These are phyloP conservation scores for Apodemus agrarius DNA, from an alignment of 2,797 vertebrate genomes.

Conservation along the genomic window DNA sequence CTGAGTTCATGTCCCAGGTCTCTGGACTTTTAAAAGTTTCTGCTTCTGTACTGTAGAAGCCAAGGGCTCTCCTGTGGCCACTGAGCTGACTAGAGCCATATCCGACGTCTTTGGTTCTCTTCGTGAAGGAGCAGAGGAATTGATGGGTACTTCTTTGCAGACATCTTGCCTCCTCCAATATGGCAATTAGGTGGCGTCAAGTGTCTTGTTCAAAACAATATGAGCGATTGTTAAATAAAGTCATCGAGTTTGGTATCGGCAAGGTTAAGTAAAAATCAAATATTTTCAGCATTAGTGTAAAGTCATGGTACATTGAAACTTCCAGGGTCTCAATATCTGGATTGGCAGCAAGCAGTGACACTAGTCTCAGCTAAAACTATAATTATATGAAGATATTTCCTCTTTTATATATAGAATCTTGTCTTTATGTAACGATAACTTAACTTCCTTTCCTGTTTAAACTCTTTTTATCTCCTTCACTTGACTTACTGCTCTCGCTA, in stretches of 20 bases:
- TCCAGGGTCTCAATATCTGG: neutral
- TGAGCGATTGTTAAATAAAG: neutral
- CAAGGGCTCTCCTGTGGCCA: neutral
- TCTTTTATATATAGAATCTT: neutral
- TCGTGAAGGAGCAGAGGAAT: neutral
- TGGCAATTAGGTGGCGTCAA: neutral
- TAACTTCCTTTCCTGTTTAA: neutral
- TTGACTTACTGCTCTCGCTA: neutral
- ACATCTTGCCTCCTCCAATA: neutral
- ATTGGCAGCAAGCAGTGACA: neutral
- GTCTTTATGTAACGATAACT: neutral
- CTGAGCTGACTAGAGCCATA: neutral
- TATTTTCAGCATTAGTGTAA: neutral
- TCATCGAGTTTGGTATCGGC: neutral
- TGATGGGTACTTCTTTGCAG: neutral
- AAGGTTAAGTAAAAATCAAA: conserved; percentile 1
- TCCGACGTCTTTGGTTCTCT: neutral
- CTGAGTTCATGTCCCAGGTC: neutral
- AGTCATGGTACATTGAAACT: neutral
- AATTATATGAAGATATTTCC: neutral
- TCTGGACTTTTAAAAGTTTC: neutral
- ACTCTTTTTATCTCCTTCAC: neutral
- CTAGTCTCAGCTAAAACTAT: neutral
- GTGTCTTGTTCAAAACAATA: neutral
- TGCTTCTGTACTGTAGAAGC: neutral